Evolutionary conservation across 2,113 vertebrate genomes (phyloP).

Genomic region (Tachysurus vachellii): DNA sequence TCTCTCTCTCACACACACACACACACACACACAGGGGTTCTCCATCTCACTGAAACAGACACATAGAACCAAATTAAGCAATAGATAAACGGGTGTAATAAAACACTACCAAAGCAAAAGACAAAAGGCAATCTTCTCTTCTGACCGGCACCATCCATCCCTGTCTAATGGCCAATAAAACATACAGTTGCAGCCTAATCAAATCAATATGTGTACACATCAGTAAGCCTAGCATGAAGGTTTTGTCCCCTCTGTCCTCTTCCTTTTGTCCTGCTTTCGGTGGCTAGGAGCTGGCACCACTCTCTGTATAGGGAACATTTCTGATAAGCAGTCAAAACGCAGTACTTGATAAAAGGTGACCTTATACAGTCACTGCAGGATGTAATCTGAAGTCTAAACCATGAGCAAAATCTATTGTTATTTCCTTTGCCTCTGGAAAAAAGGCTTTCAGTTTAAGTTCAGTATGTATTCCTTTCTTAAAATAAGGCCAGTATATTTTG

Average conservation of each 20-base stretch:
- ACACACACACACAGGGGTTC: neutral
- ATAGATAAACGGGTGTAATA: slow-evolving; percentile 19
- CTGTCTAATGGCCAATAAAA: slow-evolving; percentile 40
- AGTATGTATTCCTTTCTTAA: neutral
- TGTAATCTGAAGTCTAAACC: slow-evolving; percentile 26
- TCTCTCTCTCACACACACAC: neutral
- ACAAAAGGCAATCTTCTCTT: slow-evolving; percentile 30
- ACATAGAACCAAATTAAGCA: slow-evolving; percentile 34
- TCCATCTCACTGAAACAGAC: slow-evolving; percentile 7
- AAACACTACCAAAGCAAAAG: slow-evolving; percentile 30
- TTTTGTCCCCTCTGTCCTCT: slow-evolving; percentile 4
- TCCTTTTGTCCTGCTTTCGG: slow-evolving; percentile 26
- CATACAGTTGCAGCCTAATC: slow-evolving; percentile 46
- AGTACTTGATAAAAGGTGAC: slow-evolving; percentile 42
- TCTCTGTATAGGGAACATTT: slow-evolving; percentile 9
- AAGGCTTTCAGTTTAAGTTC: neutral
- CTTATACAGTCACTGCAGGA: slow-evolving; percentile 17
- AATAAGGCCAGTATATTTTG: neutral
- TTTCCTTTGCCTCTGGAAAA: neutral
- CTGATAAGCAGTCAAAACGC: slow-evolving; percentile 42
- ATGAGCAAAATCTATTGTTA: slow-evolving; percentile 15
- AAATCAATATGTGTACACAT: slow-evolving; percentile 41
- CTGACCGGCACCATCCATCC: slow-evolving; percentile 29
- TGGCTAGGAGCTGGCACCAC: neutral
- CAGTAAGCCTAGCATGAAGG: slow-evolving; percentile 12